Evolutionary conservation across 2,113 vertebrate species (phyloP).

Genomic region (Nibea coibor): DNA sequence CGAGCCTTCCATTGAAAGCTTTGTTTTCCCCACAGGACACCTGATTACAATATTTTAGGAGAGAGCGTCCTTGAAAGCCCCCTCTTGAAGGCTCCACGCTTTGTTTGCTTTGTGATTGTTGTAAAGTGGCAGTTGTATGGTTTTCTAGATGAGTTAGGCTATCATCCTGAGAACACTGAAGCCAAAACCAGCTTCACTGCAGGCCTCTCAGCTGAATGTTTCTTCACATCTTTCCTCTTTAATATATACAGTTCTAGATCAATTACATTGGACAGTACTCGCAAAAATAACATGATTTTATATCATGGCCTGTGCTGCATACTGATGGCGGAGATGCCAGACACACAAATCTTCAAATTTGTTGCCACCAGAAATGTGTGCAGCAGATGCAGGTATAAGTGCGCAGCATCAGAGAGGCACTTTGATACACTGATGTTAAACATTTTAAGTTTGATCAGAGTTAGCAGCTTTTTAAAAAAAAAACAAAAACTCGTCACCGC

Average conservation of each 20-base stretch:
- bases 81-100: constrained; percentile 22
- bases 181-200: background rate
- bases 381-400: constrained; percentile 7
- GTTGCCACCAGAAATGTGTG: background rate
- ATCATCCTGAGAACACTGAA: constrained; percentile 7
- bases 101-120: constrained; percentile 52
- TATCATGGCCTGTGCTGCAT: background rate
- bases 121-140: constrained; percentile 29
- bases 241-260: background rate
- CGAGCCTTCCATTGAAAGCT: constrained; percentile 51
- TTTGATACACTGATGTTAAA: constrained; percentile 29
- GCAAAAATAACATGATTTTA: background rate
- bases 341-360: background rate
- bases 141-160: constrained; percentile 48
- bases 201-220: background rate
- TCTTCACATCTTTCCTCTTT: background rate
- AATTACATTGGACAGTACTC: background rate
- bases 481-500: constrained; percentile 5
- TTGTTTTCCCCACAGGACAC: constrained; percentile 43
- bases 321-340: background rate
- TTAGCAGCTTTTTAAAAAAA: constrained; percentile 22
- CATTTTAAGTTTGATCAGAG: constrained; percentile 30
- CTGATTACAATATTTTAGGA: constrained; percentile 55
- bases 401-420: background rate
- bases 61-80: constrained; percentile 38